Conservation (phyloP, 2,888 invertebrate species). For the Polyommatus iphigenia region DNA sequence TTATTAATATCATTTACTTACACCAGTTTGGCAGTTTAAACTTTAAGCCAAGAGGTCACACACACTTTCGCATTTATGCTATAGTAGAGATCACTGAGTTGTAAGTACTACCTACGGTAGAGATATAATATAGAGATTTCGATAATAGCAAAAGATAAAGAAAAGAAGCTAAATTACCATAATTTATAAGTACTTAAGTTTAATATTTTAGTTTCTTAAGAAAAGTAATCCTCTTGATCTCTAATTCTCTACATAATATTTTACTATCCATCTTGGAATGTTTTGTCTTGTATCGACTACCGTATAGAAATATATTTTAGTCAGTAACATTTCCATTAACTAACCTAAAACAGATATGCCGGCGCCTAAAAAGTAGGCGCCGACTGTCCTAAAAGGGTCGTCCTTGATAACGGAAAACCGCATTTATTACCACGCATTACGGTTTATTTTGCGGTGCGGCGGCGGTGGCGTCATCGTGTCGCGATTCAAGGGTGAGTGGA, state of each 20-base stretch:
- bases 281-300: background rate
- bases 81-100: too few species aligned
- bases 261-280: background rate
- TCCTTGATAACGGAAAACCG: conserved; percentile 33
- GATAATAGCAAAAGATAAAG: too few species aligned
- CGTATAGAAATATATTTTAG: conserved; percentile 8
- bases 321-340: conserved; percentile 15
- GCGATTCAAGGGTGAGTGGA: conserved; percentile 37
- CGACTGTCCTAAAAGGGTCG: conserved; percentile 36
- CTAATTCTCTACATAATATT: background rate
- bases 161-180: too few species aligned
- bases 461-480: conserved; percentile 39
- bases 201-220: too few species aligned
- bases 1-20: too few species aligned
- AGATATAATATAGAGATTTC: too few species aligned
- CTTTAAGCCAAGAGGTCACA: too few species aligned
- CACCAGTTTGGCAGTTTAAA: too few species aligned
- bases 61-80: too few species aligned
- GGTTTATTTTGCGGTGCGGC: conserved; percentile 37
- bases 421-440: conserved; percentile 36
- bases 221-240: background rate
- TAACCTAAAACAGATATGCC: conserved; percentile 32
- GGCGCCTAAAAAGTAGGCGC: conserved; percentile 45
- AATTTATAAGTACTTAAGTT: too few species aligned
- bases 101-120: too few species aligned